phyloP scores from a whole-genome alignment of 2,113 vertebrate species.

The Myotis yumanensis region DNA sequence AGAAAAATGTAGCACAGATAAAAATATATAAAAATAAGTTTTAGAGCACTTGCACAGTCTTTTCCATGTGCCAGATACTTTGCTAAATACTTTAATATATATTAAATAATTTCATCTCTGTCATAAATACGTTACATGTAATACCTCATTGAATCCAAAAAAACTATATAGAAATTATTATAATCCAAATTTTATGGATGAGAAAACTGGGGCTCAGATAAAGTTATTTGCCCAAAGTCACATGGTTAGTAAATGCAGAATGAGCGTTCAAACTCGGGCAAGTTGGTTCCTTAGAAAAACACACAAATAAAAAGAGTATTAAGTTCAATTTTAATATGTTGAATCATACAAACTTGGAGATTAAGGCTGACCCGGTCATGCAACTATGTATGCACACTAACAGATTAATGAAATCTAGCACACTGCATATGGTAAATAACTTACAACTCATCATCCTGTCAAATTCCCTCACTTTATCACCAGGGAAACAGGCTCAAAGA shows the following conservation, averaged over 20 bases:
- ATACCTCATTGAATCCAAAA: neutral
- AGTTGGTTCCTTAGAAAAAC: neutral
- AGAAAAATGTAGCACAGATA: constrained; percentile 14
- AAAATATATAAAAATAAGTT: neutral
- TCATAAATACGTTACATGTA: neutral
- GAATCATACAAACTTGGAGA: neutral
- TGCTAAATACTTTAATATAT: neutral
- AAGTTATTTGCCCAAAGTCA: neutral
- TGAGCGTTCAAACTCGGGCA: neutral
- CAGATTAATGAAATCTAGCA: neutral
- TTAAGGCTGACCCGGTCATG: neutral
- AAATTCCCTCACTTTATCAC: neutral
- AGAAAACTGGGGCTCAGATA: neutral
- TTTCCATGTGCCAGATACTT: neutral
- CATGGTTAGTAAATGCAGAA: neutral
- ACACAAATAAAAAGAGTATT: neutral
- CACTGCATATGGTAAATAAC: neutral
- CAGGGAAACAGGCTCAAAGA: neutral
- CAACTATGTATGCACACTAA: neutral
- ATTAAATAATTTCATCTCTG: neutral
- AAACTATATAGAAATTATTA: neutral
- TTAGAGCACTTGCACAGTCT: neutral
- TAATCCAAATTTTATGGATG: constrained; percentile 9
- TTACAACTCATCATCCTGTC: neutral
- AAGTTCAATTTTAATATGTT: neutral